These are phyloP conservation scores for Sebastes cheni DNA, from an alignment of 2,797 vertebrate species.

Conservation along the genomic window DNA sequence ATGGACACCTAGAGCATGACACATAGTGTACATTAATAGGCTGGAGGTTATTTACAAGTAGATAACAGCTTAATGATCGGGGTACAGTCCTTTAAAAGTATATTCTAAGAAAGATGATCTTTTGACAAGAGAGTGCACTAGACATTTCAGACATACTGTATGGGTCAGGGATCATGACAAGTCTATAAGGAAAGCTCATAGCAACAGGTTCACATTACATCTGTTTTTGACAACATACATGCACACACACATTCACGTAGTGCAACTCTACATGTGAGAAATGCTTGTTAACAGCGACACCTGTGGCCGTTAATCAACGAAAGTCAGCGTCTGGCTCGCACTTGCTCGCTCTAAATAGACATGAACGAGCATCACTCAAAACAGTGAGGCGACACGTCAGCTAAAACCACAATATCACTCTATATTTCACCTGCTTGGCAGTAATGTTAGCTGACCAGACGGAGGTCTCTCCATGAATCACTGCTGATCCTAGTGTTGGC, in stretches of 20 bases:
- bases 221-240: neutral
- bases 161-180: neutral
- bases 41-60: neutral
- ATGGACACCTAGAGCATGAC: slow-evolving; percentile 17
- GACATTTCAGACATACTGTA: neutral
- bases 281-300: no score
- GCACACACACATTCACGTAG: no score
- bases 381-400: no score
- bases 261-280: neutral
- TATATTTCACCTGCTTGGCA: no score
- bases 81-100: neutral
- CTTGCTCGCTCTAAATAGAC: no score
- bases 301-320: no score
- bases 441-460: no score
- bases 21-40: neutral
- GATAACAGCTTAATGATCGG: neutral
- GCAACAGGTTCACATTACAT: neutral
- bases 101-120: slow-evolving; percentile 5
- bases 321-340: no score
- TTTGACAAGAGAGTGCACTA: neutral
- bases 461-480: no score
- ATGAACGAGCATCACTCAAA: no score
- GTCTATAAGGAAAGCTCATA: neutral
- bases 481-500: no score
- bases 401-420: no score